A percentile compares a stretch with the other conserved stretches of the same genome.
Conservation (phyloP, 2,113 vertebrate species). For the Apaloderma vittatum region DNA sequence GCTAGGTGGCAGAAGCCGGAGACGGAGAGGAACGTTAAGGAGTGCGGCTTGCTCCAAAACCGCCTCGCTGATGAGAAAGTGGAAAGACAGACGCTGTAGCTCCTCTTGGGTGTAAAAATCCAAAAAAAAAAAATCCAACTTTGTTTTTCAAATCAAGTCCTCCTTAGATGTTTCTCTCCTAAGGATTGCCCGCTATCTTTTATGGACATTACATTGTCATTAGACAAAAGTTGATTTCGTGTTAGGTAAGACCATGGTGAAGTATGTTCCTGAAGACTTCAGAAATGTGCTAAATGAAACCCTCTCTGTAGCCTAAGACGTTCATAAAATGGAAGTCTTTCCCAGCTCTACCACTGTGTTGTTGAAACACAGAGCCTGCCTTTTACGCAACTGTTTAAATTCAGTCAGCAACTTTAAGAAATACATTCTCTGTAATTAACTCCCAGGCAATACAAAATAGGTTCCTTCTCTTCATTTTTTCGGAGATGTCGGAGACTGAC, state of each 20-base stretch:
- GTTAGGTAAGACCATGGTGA: neutral
- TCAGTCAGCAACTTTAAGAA: neutral
- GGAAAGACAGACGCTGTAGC: neutral
- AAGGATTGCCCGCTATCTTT: neutral
- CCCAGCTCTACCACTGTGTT: neutral
- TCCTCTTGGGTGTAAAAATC: neutral
- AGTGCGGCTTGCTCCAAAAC: neutral
- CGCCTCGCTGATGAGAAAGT: neutral
- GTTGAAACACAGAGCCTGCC: neutral
- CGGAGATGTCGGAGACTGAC: neutral
- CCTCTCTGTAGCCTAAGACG: neutral
- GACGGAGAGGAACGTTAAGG: rapidly evolving
- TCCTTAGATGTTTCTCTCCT: neutral
- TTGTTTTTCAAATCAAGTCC: neutral
- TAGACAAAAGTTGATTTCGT: neutral
- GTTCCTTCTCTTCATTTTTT: neutral
- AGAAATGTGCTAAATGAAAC: neutral
- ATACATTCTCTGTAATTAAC: neutral
- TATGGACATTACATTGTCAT: rapidly evolving
- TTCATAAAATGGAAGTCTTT: neutral
- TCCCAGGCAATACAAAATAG: neutral
- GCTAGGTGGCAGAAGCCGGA: rapidly evolving
- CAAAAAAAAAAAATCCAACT: neutral
- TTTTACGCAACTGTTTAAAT: neutral
- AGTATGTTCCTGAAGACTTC: neutral